Evolutionary conservation across 2,113 vertebrate genomes (phyloP).

Genomic region (Pachyramphus minor): DNA sequence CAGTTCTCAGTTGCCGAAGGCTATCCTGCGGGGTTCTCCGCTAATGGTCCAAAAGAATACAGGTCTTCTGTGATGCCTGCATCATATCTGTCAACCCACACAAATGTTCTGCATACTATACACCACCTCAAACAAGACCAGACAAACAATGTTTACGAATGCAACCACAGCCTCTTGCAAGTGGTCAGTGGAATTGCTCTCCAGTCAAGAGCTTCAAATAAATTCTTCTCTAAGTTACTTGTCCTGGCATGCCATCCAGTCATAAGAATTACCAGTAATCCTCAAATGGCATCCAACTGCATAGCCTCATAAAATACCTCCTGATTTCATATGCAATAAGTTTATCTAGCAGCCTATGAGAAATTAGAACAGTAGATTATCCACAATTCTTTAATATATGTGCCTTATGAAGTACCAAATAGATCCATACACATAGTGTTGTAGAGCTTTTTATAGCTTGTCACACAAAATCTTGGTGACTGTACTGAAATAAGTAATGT

Average conservation of each 20-base stretch:
- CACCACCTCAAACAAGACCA: not conserved
- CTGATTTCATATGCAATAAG: not conserved
- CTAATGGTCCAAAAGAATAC: not conserved
- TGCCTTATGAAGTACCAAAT: not conserved
- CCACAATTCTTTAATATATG: not conserved
- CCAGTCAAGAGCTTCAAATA: not conserved
- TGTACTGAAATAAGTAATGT: not conserved
- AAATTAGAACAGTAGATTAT: not conserved
- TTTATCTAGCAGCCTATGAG: not conserved
- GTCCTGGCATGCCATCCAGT: not conserved
- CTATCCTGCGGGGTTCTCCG: not conserved
- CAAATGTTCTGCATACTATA: not conserved
- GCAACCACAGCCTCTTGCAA: not conserved
- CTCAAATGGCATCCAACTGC: not conserved
- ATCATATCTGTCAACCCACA: not conserved
- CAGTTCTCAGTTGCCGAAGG: not conserved
- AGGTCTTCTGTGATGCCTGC: not conserved
- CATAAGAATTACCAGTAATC: not conserved
- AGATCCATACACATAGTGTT: not conserved
- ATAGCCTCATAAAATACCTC: not conserved
- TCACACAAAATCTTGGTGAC: not conserved
- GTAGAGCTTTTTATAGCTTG: conserved; percentile 18
- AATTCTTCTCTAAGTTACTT: not conserved
- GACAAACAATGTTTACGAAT: not conserved
- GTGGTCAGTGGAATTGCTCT: not conserved